A percentile compares a stretch with the other conserved stretches of the same genome.
These are phyloP conservation scores for Leptinotarsa undecemlineata DNA, from an alignment of 1,140 invertebrate genomes.

Conservation along the genomic window DNA sequence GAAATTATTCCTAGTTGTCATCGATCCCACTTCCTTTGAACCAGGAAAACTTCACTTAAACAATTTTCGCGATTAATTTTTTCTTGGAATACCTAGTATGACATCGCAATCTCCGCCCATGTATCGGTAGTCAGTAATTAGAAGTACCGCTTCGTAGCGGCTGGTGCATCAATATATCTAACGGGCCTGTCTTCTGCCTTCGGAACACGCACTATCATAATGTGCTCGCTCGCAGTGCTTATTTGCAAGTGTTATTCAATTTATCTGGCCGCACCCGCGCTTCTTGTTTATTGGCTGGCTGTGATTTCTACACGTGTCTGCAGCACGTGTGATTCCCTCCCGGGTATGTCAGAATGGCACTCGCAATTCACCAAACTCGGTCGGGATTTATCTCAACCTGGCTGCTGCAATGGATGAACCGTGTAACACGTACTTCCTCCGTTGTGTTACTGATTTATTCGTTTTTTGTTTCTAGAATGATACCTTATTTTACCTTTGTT, in stretches of 20 bases:
- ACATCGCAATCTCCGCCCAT: background rate
- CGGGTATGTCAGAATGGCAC: constrained; percentile 3
- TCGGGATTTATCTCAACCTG: background rate
- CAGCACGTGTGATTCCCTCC: constrained; percentile 41
- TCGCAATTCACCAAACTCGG: constrained; percentile 12
- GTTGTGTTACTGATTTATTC: constrained; percentile 7
- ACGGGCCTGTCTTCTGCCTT: constrained; percentile 25
- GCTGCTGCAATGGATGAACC: constrained; percentile 3
- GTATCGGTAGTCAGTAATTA: constrained; percentile 12
- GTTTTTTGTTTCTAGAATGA: too few relatives aligned
- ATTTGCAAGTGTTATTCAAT: constrained; percentile 56
- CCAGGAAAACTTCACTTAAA: too few relatives aligned
- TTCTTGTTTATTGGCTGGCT: constrained; percentile 52
- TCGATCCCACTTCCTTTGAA: too few relatives aligned
- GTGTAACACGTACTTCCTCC: constrained; percentile 17
- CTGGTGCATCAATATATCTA: constrained; percentile 26
- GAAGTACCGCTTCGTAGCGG: constrained; percentile 9
- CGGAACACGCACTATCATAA: constrained; percentile 45
- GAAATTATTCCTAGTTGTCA: too few relatives aligned
- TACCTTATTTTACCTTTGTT: too few relatives aligned
- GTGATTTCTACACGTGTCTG: constrained; percentile 54
- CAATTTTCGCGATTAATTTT: too few relatives aligned
- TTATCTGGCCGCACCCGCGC: constrained; percentile 53
- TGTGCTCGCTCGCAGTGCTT: constrained; percentile 46
- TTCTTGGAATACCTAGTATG: too few relatives aligned